Evolutionary conservation across 1,140 invertebrate genomes (phyloP).

Genomic region (Telenomus remus): DNA sequence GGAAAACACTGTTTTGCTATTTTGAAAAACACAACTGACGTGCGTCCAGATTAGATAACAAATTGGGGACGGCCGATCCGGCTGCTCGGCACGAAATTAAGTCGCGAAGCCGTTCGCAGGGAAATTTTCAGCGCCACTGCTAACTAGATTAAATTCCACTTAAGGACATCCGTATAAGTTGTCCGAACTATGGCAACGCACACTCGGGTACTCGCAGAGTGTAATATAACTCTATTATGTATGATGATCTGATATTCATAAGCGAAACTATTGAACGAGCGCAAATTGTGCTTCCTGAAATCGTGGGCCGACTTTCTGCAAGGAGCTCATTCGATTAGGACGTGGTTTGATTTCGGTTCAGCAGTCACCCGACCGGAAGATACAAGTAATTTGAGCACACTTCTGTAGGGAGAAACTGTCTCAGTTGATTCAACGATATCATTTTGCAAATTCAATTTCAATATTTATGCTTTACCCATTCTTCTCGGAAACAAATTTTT

Average conservation of each 20-base stretch:
- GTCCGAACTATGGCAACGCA: constrained; percentile 54
- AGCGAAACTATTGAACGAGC: constrained; percentile 53
- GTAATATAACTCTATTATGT: constrained; percentile 59
- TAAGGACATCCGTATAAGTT: constrained; percentile 59
- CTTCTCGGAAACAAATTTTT: too few species aligned
- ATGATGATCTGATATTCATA: constrained; percentile 57
- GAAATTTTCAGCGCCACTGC: constrained; percentile 60
- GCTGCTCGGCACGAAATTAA: constrained; percentile 35
- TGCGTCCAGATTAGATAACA: constrained; percentile 26
- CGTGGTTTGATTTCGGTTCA: constrained; percentile 18
- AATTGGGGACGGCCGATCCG: background rate
- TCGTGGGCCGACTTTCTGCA: constrained; percentile 31
- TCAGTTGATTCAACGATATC: too few species aligned
- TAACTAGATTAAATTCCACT: constrained; percentile 59
- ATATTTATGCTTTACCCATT: too few species aligned
- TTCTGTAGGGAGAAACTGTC: background rate
- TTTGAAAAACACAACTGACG: constrained; percentile 14
- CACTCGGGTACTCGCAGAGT: constrained; percentile 41
- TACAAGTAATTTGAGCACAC: constrained; percentile 29
- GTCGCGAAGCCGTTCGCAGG: constrained; percentile 45
- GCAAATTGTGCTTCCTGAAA: constrained; percentile 46
- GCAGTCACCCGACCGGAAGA: constrained; percentile 14
- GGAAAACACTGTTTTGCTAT: constrained; percentile 15
- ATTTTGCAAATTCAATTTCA: too few species aligned
- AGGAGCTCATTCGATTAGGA: constrained; percentile 46